phyloP scores from a whole-genome alignment of 1,140 invertebrate species.

The Piezodorus guildinii region DNA sequence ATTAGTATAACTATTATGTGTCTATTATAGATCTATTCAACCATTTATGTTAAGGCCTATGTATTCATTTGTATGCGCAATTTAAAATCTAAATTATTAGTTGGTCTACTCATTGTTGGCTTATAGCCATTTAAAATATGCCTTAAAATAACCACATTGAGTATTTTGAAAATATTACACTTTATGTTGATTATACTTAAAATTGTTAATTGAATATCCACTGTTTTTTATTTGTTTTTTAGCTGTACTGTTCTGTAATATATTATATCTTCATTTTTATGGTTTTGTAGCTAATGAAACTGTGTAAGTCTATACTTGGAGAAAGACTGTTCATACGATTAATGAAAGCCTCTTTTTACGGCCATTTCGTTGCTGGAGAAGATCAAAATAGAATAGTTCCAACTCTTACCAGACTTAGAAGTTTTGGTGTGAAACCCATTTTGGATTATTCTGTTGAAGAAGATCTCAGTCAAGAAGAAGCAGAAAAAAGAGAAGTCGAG shows the following conservation, averaged over 20 bases:
- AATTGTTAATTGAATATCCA: conserved; percentile 1
- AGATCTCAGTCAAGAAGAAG: conserved; percentile 82
- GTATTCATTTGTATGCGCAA: too few relatives aligned
- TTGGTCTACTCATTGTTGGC: too few relatives aligned
- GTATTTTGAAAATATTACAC: too few relatives aligned
- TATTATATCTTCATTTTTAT: conserved; percentile 30
- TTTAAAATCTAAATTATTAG: too few relatives aligned
- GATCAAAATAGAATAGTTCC: conserved; percentile 79
- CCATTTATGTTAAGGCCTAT: too few relatives aligned
- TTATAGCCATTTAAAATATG: too few relatives aligned
- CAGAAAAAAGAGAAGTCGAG: conserved; percentile 82
- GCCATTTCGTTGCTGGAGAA: conserved; percentile 96
- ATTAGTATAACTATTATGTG: too few relatives aligned
- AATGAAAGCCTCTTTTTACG: conserved; percentile 94
- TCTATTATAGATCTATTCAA: too few relatives aligned
- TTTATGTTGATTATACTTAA: too few relatives aligned
- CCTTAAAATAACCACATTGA: too few relatives aligned
- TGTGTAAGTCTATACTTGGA: conserved; percentile 67
- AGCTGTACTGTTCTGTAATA: conserved; percentile 21
- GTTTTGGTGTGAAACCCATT: conserved; percentile 96
- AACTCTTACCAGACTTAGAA: conserved; percentile 64
- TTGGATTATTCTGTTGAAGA: conserved; percentile 98
- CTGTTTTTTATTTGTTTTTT: neutral
- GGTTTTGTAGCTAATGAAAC: conserved; percentile 72
- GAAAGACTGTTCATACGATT: conserved; percentile 70